Base-by-base conservation (phyloP, 2,113 vertebrate species). In the Lophius piscatorius region DNA sequence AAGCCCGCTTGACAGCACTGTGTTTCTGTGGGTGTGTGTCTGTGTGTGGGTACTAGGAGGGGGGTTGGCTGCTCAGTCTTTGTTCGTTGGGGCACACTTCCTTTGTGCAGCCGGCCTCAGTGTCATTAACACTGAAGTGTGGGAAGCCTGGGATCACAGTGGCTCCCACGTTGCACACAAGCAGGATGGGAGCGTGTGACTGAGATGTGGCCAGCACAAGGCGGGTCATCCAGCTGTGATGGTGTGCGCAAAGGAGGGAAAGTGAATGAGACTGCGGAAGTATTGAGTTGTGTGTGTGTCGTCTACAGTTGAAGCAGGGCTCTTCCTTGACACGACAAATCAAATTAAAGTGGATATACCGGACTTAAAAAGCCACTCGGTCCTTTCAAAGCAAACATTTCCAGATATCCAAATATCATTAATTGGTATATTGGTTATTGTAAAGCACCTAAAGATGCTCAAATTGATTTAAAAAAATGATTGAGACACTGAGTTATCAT, bases 51-150 rank as follows among this genome's bases (percentile, higher is more conserved):
- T n/a, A 39, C n/a, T 1, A 29, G 6, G 12, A 16, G 61, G 49
- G 74, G 69, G 63, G 60, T 18, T 62, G 78, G 80, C 68, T 70
- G 74, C 60, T 82, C 59, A 58, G 71, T 81, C 83, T 86, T 87
- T 89, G 89, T 88, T 81, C 54, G 65, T 75, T 65, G 73, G 89
- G 89, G 87, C 91, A 91, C 89, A 81, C 87, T 91, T 90, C 88
- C 80, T 90, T 91, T 91, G 86, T 91, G 83, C 78, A 64, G 33
- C 26, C 58, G 24, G 78, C 72, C 81, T 84, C 72, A 60, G 69
- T 83, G 87, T 88, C 83, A 86, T 89, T 87, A 83, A 81, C 84
- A 74, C 79, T 82, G 71, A 86, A 88, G 90, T 92, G 90, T 92
- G 91, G 91, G 91, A 92, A 92, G 87, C 86, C 70, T 50, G 48